These are phyloP conservation scores for Bombus haemorrhoidalis DNA, from an alignment of 1,140 invertebrate species.

Conservation along the genomic window DNA sequence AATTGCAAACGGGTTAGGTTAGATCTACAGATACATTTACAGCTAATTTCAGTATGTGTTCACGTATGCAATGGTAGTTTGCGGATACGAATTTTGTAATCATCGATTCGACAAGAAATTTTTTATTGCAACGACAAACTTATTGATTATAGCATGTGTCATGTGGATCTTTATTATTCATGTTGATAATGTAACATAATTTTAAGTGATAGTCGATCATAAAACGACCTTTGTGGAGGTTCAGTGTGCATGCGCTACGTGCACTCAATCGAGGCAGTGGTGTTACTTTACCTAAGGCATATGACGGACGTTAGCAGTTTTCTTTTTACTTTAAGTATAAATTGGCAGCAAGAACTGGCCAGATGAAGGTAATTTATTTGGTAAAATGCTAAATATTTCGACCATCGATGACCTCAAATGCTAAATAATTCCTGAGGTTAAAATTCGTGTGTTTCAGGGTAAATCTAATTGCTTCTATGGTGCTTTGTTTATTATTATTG, in stretches of 20 bases:
- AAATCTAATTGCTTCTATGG: conserved; percentile 6
- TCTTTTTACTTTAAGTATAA: conserved; percentile 26
- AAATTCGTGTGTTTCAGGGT: conserved; percentile 11
- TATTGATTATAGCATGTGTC: neutral
- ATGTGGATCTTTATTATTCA: neutral
- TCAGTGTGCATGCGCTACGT: conserved; percentile 53
- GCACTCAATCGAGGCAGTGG: conserved; percentile 41
- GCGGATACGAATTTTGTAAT: conserved; percentile 25
- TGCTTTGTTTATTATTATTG: conserved; percentile 61
- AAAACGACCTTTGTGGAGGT: conserved; percentile 20
- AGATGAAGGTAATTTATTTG: conserved; percentile 67
- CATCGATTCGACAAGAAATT: neutral
- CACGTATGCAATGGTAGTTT: conserved; percentile 25
- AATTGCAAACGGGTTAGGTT: conserved; percentile 46
- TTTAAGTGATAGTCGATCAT: conserved; percentile 42
- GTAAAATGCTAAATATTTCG: neutral
- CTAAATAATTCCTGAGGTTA: conserved; percentile 5
- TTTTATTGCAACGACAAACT: neutral
- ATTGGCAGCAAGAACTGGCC: conserved; percentile 58
- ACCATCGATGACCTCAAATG: neutral
- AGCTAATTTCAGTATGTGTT: conserved; percentile 53
- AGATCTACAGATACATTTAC: conserved; percentile 14
- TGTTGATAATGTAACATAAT: neutral
- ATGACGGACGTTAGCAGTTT: conserved; percentile 54
- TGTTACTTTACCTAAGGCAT: conserved; percentile 46